These are phyloP conservation scores for Zapus hudsonius DNA, from an alignment of 2,113 vertebrate species.

Conservation along the genomic window DNA sequence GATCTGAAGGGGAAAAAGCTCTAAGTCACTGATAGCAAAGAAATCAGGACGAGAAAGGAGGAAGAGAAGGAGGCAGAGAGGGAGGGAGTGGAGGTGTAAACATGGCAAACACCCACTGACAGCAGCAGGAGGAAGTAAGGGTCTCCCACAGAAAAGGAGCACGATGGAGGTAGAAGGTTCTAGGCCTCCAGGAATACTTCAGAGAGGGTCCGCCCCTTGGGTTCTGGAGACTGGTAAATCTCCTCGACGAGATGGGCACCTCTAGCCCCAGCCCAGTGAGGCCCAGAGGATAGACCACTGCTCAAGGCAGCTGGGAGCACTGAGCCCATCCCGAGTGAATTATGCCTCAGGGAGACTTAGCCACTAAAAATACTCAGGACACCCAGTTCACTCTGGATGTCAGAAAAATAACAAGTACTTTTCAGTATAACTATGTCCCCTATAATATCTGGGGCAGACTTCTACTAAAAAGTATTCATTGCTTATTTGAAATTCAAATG, in stretches of 20 bases:
- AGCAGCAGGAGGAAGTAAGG: background rate
- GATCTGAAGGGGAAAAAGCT: background rate
- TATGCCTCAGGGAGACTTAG: background rate
- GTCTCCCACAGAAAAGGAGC: background rate
- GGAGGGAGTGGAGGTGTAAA: background rate
- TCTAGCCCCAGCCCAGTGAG: background rate
- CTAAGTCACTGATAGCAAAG: background rate
- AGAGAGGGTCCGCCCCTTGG: background rate
- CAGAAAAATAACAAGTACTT: background rate
- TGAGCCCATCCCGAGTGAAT: background rate
- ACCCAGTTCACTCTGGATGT: background rate
- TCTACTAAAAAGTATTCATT: background rate
- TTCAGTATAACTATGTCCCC: background rate
- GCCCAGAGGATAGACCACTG: background rate
- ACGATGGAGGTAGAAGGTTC: background rate
- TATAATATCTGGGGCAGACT: background rate
- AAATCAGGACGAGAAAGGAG: background rate
- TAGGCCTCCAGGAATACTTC: background rate
- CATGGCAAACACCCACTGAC: background rate
- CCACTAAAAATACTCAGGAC: background rate
- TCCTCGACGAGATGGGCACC: background rate
- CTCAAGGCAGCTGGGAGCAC: no score
- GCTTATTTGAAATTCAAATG: conserved; percentile 45
- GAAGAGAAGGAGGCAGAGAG: background rate
- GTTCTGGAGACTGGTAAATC: background rate